These are phyloP conservation scores for Nibea coibor DNA, from an alignment of 2,113 vertebrate species.

Conservation along the genomic window DNA sequence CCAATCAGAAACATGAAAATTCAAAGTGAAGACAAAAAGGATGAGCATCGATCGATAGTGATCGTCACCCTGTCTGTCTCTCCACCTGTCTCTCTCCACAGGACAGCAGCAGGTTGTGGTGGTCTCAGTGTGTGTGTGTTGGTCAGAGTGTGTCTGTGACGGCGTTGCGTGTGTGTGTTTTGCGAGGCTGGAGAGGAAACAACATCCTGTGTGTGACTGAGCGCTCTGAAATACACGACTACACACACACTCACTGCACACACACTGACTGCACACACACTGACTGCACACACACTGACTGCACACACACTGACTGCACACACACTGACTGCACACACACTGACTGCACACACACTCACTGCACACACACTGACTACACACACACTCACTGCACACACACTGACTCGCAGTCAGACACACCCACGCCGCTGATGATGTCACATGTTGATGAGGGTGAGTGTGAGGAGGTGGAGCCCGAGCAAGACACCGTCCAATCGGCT, in stretches of 20 bases:
- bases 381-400: neutral
- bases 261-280: constrained; percentile 8
- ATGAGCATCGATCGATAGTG: no score
- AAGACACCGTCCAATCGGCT: constrained; percentile 25
- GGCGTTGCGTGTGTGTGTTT: constrained; percentile 77
- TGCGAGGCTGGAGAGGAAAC: constrained; percentile 82
- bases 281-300: neutral
- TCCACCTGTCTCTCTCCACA: constrained; percentile 44
- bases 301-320: neutral
- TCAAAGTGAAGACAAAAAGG: no score
- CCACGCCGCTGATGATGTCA: constrained; percentile 3
- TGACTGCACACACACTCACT: no score
- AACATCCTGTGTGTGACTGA: constrained; percentile 78
- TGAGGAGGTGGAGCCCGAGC: constrained; percentile 46
- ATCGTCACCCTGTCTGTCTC: neutral
- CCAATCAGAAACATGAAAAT: neutral
- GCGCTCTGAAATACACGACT: constrained; percentile 73
- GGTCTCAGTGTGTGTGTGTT: constrained; percentile 80
- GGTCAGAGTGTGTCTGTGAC: constrained; percentile 84
- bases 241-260: constrained; percentile 11
- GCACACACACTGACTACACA: constrained; percentile 24
- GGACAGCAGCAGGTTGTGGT: constrained; percentile 81
- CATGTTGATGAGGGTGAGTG: neutral
- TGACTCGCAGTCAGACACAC: neutral
- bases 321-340: constrained; percentile 23